Conservation (phyloP, 2,888 invertebrate species). For the Eubasilissa splendida region DNA sequence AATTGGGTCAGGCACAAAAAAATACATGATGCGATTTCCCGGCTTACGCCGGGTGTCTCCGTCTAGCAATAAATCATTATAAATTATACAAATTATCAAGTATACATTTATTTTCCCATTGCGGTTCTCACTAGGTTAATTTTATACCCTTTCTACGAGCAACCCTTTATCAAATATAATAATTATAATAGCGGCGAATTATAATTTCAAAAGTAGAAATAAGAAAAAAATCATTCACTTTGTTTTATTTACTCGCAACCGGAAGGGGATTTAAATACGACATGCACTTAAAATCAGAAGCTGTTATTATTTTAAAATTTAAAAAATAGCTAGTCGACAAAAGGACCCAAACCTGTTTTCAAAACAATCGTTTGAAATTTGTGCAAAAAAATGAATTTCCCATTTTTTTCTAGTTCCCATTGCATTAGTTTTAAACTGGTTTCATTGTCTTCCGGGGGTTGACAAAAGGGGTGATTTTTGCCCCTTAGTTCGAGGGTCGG, state of each 20-base stretch:
- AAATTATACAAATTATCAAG: not conserved
- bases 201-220: slow-evolving; percentile 5
- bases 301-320: slow-evolving; percentile 41
- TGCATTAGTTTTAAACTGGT: slow-evolving; percentile 19
- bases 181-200: not conserved
- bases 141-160: not conserved
- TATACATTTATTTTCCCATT: slow-evolving; percentile 4
- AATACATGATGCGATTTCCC: too few species aligned
- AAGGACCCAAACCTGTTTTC: slow-evolving; percentile 44
- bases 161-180: not conserved
- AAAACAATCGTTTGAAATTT: slow-evolving; percentile 38
- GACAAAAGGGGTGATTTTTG: slow-evolving; percentile 11
- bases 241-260: not conserved
- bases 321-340: slow-evolving; percentile 32
- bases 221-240: slow-evolving; percentile 11
- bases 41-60: not conserved
- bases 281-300: slow-evolving; percentile 33
- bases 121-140: slow-evolving; percentile 22
- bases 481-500: not conserved
- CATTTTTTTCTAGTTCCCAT: slow-evolving; percentile 28
- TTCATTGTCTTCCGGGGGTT: slow-evolving; percentile 1
- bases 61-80: not conserved
- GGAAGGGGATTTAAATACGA: slow-evolving; percentile 20
- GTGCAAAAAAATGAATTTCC: slow-evolving; percentile 29
- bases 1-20: not conserved